Base-by-base conservation (phyloP, 2,113 vertebrate genomes). In the Neogobius melanostomus region DNA sequence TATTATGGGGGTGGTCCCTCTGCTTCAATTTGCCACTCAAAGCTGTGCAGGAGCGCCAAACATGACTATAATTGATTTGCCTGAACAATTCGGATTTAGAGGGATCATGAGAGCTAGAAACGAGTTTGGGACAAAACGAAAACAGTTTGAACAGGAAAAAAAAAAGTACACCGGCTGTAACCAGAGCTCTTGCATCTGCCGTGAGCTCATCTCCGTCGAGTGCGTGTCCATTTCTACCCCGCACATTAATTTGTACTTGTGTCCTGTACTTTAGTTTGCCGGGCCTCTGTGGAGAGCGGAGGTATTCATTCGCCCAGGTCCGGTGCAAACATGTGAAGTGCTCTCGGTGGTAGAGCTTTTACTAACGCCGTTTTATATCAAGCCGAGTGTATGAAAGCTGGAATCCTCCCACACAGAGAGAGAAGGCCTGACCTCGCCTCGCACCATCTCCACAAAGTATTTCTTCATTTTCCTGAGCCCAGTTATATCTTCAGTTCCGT, bases 311-410 rank as follows among this genome's bases (percentile, higher is more conserved):
- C 79, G 64, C 72, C 69, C 59, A 67, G 76, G 80, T 85, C 83
- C 82, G 76, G 71, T 88, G 85, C 87, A 74, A 85, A 87, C 82
- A 87, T 82, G 71, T 92, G 85, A 88, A 92, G 92, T 77, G 90
- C 91, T 89, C 91, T 93, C 85, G 76, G 81, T 76, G 69, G 76
- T 85, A 6, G 70, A 72, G 75, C 81, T 72, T 89, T 89, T 82
- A 91, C 86, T 89, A 80, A 76, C 81, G 81, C 82, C 74, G 85
- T 84, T 86, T 88, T 87, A 80, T 90, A 87, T 89, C 88, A 88
- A 91, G 85, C 75, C 71, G 81, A 81, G 76, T 85, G 65, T 81
- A 79, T 91, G 88, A 90, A 91, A 91, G 87, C 82, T 82, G 80
- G 6, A 80, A 72, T 43, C 87, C 83, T 83, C 89, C 87, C 87